Conservation (phyloP, 2,888 invertebrate species). For the Thelaira solivaga region DNA sequence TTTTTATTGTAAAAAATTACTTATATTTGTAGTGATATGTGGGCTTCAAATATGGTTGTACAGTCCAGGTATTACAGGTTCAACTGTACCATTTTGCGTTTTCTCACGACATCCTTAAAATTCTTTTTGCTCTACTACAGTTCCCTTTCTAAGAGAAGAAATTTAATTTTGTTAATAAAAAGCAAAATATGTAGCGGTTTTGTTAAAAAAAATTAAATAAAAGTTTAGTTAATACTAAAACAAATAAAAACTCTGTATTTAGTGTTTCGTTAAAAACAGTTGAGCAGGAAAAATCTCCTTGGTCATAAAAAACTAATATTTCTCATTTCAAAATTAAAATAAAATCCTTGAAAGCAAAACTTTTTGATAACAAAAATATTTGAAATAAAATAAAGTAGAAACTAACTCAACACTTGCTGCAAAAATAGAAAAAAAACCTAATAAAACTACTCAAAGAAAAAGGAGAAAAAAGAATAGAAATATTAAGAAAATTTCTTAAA, state of each 20-base stretch:
- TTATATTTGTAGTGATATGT: no score
- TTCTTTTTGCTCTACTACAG: no score
- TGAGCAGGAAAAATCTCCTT: conserved; percentile 19
- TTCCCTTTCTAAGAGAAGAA: neutral
- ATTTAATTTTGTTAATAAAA: neutral
- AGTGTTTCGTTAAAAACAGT: conserved; percentile 2
- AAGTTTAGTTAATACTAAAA: conserved; percentile 29
- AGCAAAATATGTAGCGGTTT: conserved; percentile 4
- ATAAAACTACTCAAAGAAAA: conserved; percentile 25
- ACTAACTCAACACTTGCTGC: neutral
- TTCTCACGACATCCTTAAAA: no score
- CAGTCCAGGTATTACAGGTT: no score
- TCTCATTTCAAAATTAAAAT: conserved; percentile 57
- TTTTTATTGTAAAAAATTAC: no score
- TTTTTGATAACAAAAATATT: conserved; percentile 57
- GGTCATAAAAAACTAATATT: conserved; percentile 54
- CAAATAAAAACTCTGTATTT: conserved; percentile 7
- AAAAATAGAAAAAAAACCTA: conserved; percentile 33
- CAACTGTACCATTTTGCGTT: no score
- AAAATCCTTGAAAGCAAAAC: conserved; percentile 60
- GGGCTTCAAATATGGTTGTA: no score
- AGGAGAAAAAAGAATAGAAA: neutral
- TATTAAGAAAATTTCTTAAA: conserved; percentile 49
- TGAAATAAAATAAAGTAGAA: conserved; percentile 34
- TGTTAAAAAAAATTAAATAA: conserved; percentile 24